Base-by-base conservation (phyloP, 2,797 vertebrate species). In the Lophotriccus pileatus region DNA sequence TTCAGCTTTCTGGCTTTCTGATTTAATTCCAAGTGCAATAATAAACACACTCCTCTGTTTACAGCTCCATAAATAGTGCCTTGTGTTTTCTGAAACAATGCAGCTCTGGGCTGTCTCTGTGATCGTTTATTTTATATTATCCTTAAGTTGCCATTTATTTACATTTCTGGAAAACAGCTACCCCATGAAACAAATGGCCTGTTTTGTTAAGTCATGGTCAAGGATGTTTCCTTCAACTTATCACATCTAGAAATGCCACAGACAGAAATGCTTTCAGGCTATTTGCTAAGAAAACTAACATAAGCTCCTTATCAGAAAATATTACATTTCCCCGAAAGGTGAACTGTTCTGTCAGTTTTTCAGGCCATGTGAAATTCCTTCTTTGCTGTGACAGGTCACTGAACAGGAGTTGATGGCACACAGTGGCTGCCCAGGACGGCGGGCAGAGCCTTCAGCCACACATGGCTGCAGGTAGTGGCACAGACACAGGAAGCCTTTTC, bases 221-320 rank as follows among this genome's bases (percentile, higher is more conserved):
- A 97, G 97, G 91, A 97, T 97, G 95, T 97, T 98, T 97, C 96
- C 96, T 98, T 98, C 97, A 97, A 98, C 97, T 98, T 98, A 98
- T 98, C 98, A 97, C 97, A 96, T 97, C 96, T 95, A 96, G 90
- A 98, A 98, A 98, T 97, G 96, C 94, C 96, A 97, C 95, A 97
- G 97, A 98, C 97, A 97, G 97, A 97, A 97, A 97, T 96, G 98
- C 98, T 98, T 93, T 97, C 93, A 95, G 98, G 97, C 98, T 98
- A 97, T 98, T 98, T 98, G 93, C 95, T 98, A 97, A 97, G 97
- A 98, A 98, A 98, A 98, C 98, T 97, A 98, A 95, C 98, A 98
- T 99, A 99, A 98, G 98, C 98, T 99, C 97, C 98, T 98, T 98
- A 99, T 99, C 98, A 98, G 97, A 98, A 98, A 98, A 98, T 97